phyloP scores from a whole-genome alignment of 2,888 invertebrate genomes.

The Rhingia rostrata region DNA sequence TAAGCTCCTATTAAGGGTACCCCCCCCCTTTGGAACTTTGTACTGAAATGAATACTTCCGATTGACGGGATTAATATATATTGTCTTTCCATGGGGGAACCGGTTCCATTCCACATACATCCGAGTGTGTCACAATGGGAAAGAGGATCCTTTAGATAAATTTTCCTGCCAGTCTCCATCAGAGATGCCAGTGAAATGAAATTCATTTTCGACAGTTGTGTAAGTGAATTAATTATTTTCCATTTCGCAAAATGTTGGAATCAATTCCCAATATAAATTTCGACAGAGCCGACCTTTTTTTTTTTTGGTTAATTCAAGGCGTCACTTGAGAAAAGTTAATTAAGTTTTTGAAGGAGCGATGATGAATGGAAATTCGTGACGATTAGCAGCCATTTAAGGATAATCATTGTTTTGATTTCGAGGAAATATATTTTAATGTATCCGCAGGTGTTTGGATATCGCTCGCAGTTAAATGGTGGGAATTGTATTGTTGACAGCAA shows the following conservation, averaged over 20 bases:
- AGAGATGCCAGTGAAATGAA: slow-evolving; percentile 1
- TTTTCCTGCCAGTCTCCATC: slow-evolving; percentile 9
- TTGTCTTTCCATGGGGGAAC: too few relatives aligned
- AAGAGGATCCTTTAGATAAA: neutral
- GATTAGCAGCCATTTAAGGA: neutral
- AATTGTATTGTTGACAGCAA: slow-evolving; percentile 29
- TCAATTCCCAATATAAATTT: neutral
- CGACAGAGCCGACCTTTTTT: neutral
- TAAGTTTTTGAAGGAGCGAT: too few relatives aligned
- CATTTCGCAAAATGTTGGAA: neutral
- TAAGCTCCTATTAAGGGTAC: neutral
- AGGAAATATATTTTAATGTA: neutral
- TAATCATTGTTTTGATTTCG: slow-evolving; percentile 24
- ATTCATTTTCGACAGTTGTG: neutral
- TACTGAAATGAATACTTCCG: too few relatives aligned
- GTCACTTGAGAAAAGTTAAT: too few relatives aligned
- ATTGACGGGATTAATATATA: too few relatives aligned
- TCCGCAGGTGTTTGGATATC: neutral
- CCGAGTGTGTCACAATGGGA: slow-evolving; percentile 7
- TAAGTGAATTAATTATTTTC: slow-evolving; percentile 13
- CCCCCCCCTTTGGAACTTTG: too few relatives aligned
- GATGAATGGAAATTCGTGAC: too few relatives aligned
- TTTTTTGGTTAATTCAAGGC: too few relatives aligned
- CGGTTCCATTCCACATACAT: slow-evolving; percentile 9
- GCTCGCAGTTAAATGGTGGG: slow-evolving; percentile 17